Percentiles rank a stretch among this genome's conserved stretches.
These are phyloP conservation scores for Bufo gargarizans DNA, from an alignment of 2,113 vertebrate genomes.

Conservation along the genomic window DNA sequence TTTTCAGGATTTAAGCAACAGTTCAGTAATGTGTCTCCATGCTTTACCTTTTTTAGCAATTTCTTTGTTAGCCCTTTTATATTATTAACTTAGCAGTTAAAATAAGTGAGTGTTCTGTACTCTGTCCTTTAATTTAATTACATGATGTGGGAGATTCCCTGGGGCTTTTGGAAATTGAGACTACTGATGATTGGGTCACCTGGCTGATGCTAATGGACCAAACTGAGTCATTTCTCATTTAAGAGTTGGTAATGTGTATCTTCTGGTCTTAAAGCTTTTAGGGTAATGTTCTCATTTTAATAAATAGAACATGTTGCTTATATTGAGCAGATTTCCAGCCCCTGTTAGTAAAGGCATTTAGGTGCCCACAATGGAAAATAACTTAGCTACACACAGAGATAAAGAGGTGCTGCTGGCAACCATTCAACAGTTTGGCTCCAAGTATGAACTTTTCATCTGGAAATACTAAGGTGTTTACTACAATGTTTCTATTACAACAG, in stretches of 20 bases:
- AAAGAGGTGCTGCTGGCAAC: slow-evolving; percentile 39
- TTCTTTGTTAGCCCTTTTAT: neutral
- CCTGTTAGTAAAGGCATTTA: slow-evolving; percentile 44
- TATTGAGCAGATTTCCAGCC: slow-evolving; percentile 38
- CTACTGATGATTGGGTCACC: slow-evolving; percentile 4
- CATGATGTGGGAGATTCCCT: neutral
- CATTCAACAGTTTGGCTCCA: neutral
- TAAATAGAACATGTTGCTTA: slow-evolving; percentile 44
- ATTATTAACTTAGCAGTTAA: neutral
- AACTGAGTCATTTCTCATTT: slow-evolving; percentile 21
- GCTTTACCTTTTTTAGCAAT: neutral
- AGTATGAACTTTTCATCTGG: slow-evolving; percentile 37
- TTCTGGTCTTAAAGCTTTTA: slow-evolving; percentile 32
- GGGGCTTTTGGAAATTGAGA: neutral
- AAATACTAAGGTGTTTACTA: slow-evolving; percentile 16
- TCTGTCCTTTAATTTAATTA: neutral
- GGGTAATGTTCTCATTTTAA: slow-evolving; percentile 42
- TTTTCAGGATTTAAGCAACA: neutral
- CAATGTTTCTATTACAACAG: neutral
- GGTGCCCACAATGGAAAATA: slow-evolving; percentile 29
- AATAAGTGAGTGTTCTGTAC: neutral
- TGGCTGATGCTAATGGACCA: slow-evolving; percentile 22
- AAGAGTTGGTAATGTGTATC: slow-evolving; percentile 16
- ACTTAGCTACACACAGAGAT: slow-evolving; percentile 42
- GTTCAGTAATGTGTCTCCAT: neutral